Base-by-base conservation (phyloP, 1,140 invertebrate genomes). In the Nephotettix cincticeps region DNA sequence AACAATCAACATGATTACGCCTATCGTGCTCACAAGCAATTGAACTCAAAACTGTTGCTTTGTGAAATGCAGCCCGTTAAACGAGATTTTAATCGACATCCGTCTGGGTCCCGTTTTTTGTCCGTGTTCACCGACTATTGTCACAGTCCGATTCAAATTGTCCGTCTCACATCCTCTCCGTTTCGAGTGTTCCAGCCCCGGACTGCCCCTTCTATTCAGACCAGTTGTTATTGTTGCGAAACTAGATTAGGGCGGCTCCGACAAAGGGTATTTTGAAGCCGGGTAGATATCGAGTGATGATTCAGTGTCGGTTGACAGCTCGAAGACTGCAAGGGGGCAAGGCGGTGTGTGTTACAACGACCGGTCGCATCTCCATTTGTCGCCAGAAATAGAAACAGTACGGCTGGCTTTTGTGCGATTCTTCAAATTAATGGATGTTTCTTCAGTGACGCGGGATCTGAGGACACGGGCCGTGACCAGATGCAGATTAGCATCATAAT, bases 401-500 rank as follows among this genome's bases (percentile, higher is more conserved):
- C 25, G 47, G 47, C 13, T 54, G 4, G 56, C 56, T 61, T 61
- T 61, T 61, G 56, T 61, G 6, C 23, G 56, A 61, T 61, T 61
- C 56, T 28, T 61, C 56, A 61, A 61, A 61, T 61, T 61, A 61
- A 61, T 61, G 56, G 56, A 9, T 25, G 56, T 6, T 27, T n/a
- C 56, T 25, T 25, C 56, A 23, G 21, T 61, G 56, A 61, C 14
- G 56, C 28, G 56, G 6, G 56, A 25, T 27, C 13, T 61, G 56
- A 25, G 56, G 56, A 61, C 13, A 21, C 56, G 56, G 13, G 28
- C 56, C 56, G 56, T 61, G 56, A 61, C 56, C 56, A 61, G 56
- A 25, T 61, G 56, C 11, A 61, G 56, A 61, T 61, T 61, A 61
- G 56, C 56, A 61, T 61, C 56, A 61, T 29, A 61, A 61, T 61